phyloP scores from a whole-genome alignment of 2,888 invertebrate species.

The Carpatolechia fugitivella region DNA sequence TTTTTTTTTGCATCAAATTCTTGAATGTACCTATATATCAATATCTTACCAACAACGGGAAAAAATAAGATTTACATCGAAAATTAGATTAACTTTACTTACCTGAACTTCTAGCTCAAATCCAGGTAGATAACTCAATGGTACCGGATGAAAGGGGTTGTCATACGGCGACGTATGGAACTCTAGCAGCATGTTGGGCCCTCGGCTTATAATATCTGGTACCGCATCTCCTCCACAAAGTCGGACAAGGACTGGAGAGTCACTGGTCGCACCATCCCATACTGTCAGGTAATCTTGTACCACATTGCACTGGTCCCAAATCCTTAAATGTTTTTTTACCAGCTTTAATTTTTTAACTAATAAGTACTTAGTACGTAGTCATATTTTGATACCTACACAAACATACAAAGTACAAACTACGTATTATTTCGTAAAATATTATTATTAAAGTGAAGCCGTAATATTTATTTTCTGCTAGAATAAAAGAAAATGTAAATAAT shows the following conservation, averaged over 20 bases:
- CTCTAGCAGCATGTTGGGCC: constrained; percentile 87
- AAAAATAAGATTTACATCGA: neutral
- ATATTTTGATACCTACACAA: no score
- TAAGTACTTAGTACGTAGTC: no score
- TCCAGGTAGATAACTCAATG: constrained; percentile 87
- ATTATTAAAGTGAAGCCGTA: no score
- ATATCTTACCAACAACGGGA: no score
- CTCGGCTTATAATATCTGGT: constrained; percentile 88
- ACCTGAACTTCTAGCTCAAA: constrained; percentile 91
- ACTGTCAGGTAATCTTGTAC: constrained; percentile 90
- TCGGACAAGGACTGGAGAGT: constrained; percentile 86
- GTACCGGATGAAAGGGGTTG: constrained; percentile 89
- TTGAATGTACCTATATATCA: no score
- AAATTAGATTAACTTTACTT: constrained; percentile 32
- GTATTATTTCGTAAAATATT: no score
- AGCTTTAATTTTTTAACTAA: no score
- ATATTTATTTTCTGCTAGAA: no score
- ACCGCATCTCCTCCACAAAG: constrained; percentile 91
- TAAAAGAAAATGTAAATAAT: no score
- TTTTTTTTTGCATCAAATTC: no score
- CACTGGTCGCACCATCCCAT: constrained; percentile 86
- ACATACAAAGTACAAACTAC: no score
- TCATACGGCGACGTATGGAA: constrained; percentile 90
- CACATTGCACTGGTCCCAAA: constrained; percentile 90
- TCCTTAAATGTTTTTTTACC: constrained; percentile 59